Conservation (phyloP, 2,113 vertebrate genomes). For the Rhinoptilus africanus region DNA sequence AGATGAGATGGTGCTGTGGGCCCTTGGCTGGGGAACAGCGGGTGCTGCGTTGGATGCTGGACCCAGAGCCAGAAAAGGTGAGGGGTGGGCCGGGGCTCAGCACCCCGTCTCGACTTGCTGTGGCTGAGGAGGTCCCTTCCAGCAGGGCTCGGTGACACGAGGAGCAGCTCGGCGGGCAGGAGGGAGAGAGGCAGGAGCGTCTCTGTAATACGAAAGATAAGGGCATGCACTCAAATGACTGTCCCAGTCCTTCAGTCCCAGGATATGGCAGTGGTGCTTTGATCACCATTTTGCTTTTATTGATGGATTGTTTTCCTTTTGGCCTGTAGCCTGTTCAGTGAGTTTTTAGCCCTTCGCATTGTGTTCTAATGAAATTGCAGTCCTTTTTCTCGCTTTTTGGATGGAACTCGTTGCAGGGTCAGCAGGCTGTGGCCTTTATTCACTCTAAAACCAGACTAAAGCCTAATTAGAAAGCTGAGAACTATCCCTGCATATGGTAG, state of each 20-base stretch:
- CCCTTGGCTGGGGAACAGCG: background rate
- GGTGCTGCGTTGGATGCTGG: accelerated
- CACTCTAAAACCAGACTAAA: background rate
- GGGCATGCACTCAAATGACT: background rate
- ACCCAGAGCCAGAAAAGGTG: background rate
- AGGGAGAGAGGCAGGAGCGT: background rate
- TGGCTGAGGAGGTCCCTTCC: background rate
- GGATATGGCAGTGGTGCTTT: background rate
- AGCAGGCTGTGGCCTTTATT: background rate
- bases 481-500: background rate
- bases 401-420: background rate
- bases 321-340: background rate
- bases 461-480: background rate
- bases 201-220: background rate
- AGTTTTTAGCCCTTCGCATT: background rate
- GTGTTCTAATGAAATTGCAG: background rate
- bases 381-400: background rate
- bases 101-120: accelerated
- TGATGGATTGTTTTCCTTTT: background rate
- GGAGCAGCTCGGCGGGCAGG: background rate
- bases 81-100: accelerated
- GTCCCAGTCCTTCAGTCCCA: background rate
- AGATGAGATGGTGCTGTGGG: accelerated
- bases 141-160: accelerated
- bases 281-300: background rate